Conservation (phyloP, 1,140 invertebrate genomes). For the Brachionus plicatilis region DNA sequence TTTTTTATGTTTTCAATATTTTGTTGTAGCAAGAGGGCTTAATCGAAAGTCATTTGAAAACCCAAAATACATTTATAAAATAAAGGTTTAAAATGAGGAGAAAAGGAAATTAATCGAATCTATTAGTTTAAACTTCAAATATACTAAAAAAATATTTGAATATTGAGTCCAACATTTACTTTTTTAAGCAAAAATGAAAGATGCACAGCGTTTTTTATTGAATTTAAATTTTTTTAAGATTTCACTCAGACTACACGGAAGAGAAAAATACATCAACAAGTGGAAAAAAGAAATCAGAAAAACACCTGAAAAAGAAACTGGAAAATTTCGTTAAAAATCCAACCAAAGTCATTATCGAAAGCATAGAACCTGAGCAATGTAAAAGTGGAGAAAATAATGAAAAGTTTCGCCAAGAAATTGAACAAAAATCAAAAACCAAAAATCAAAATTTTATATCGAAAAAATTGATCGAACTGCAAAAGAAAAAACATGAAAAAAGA, state of each 20-base stretch:
- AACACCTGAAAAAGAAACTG: neutral
- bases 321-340: constrained; percentile 22
- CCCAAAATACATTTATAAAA: no score
- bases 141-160: no score
- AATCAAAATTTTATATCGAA: neutral
- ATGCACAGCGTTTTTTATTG: neutral
- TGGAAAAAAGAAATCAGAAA: neutral
- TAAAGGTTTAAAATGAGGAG: no score
- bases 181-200: no score
- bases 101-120: no score
- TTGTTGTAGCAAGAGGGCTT: no score
- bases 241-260: neutral
- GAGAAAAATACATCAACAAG: neutral
- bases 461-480: neutral
- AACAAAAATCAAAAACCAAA: neutral
- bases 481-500: neutral
- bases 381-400: neutral
- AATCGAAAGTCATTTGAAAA: no score
- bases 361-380: neutral
- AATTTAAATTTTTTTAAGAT: neutral
- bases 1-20: no score
- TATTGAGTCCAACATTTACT: no score
- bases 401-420: neutral
- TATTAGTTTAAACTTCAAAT: no score
- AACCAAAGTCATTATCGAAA: neutral